Evolutionary conservation across 2,797 vertebrate genomes (phyloP).

Genomic region (Nannoperca obscura): DNA sequence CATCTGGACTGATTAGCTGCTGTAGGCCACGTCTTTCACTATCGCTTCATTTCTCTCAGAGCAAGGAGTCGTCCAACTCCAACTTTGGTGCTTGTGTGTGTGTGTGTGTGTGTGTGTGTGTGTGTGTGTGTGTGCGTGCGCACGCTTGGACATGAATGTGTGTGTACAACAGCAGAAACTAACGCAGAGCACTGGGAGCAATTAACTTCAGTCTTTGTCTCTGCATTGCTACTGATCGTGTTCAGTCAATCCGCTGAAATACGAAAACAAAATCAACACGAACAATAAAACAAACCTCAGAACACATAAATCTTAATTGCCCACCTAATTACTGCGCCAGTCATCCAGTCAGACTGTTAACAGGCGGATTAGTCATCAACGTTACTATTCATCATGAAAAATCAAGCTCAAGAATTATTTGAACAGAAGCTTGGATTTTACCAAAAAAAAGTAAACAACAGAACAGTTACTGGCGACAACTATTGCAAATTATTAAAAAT

Average conservation of each 20-base stretch:
- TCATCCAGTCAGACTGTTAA: conserved; percentile 53
- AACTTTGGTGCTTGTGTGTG: conserved; percentile 31
- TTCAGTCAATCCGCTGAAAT: conserved; percentile 72
- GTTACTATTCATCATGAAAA: conserved; percentile 58
- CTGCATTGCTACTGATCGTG: conserved; percentile 61
- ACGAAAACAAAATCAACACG: conserved; percentile 68
- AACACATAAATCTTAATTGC: conserved; percentile 74
- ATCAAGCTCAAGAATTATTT: conserved; percentile 66
- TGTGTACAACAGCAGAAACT: conserved; percentile 55
- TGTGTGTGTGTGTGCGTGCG: conserved; percentile 28
- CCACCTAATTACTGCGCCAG: conserved; percentile 66
- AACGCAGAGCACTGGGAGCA: conserved; percentile 79
- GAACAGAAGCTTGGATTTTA: conserved; percentile 42
- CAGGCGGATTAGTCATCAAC: conserved; percentile 31
- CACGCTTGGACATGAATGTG: neutral
- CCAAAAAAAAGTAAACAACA: neutral
- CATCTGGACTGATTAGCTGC: conserved; percentile 77
- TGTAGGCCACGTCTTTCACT: conserved; percentile 70
- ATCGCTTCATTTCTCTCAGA: conserved; percentile 58
- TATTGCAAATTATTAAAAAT: neutral
- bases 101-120: conserved; percentile 14
- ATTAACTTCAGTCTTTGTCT: conserved; percentile 77
- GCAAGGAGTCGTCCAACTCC: conserved; percentile 47
- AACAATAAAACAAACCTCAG: conserved; percentile 75
- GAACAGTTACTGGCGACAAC: neutral